Evolutionary conservation across 2,797 vertebrate species (phyloP), one percentile per base, ranked within the genome.

Genomic region (Xyrichtys novacula): DNA sequence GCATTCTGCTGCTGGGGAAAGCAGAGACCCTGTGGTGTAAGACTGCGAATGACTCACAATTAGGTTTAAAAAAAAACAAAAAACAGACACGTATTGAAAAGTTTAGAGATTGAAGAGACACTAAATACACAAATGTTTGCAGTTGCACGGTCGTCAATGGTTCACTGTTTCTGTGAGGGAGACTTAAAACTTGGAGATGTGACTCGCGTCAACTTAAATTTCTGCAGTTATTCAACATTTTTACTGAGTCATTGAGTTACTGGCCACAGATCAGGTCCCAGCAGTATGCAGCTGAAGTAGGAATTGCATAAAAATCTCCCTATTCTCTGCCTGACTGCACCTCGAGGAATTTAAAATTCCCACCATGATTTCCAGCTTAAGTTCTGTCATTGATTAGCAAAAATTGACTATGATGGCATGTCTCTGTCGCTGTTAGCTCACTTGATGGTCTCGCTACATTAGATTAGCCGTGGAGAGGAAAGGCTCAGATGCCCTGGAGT

Each of bases 391-490:
- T 7, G 56, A 86, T 88, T 81, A 75, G 81, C 19, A 0, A 48
- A 79, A 76, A 83, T 59, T 28, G 54, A 69, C 80, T 54, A 14
- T 79, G 61, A 52, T 78, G 73, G 71, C 74, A 61, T 63, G 74
- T 84, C 81, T 64, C 66, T 65, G 65, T 58, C 74, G 79, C 78
- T 81, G 75, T 70, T 88, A 75, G 64, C 65, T 16, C 47, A 42
- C 44, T 77, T 57, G 71, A 69, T 66, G 73, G 82, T 81, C 31
- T 56, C 67, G 71, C 70, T 82, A 76, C 84, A 76, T 89, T 85
- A 76, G 73, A 90, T 89, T 84, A 90, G 80, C 85, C 76, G 75
- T 67, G 74, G 74, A 83, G 85, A 78, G 76, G 78, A 87, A 90
- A 82, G 71, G 71, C 73, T 78, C 60, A 44, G 70, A 84, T 82